phyloP scores from a whole-genome alignment of 2,888 invertebrate genomes.

The Rhamphomyia laevipes region DNA sequence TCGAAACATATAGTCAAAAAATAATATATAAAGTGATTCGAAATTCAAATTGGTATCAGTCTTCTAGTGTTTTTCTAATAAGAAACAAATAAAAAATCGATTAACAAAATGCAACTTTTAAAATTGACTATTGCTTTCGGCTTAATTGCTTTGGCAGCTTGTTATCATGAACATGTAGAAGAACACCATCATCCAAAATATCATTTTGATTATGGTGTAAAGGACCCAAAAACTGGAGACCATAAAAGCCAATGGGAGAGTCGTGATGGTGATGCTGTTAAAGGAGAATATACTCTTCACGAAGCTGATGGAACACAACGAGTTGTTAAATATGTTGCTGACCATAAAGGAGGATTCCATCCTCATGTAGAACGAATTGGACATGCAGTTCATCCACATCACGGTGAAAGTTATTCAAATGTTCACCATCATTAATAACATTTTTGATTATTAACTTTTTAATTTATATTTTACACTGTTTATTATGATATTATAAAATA shows the following conservation, averaged over 20 bases:
- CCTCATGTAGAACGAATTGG: conserved; percentile 31
- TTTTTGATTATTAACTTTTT: too few species aligned
- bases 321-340: conserved; percentile 30
- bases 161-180: conserved; percentile 19
- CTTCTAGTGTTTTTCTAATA: too few species aligned
- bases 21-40: too few species aligned
- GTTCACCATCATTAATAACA: too few species aligned
- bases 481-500: too few species aligned
- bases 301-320: conserved; percentile 32
- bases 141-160: neutral
- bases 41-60: too few species aligned
- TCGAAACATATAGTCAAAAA: too few species aligned
- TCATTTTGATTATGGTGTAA: conserved; percentile 31
- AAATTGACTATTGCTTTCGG: too few species aligned
- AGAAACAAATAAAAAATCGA: too few species aligned
- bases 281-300: conserved; percentile 12
- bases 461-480: too few species aligned
- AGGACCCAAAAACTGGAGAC: conserved; percentile 31
- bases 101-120: too few species aligned
- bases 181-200: conserved; percentile 34
- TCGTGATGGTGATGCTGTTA: conserved; percentile 36
- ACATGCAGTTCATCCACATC: conserved; percentile 10
- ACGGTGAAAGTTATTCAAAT: conserved; percentile 8
- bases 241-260: conserved; percentile 33
- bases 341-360: conserved; percentile 30